phyloP scores from a whole-genome alignment of 2,797 vertebrate species.

The Rhyacichthys aspro region DNA sequence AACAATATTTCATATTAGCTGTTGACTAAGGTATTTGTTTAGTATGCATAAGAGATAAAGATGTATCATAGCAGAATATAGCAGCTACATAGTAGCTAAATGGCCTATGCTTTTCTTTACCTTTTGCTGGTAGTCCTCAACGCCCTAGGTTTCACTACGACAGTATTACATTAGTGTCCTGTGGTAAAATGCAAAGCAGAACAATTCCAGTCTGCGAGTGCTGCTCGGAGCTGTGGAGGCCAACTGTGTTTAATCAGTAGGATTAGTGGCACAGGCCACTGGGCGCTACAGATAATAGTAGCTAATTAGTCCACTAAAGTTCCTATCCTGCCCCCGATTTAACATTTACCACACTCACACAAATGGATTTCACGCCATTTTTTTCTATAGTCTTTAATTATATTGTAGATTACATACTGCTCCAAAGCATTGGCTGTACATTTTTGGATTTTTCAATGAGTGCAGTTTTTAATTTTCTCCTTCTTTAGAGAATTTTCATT shows the following conservation, averaged over 20 bases:
- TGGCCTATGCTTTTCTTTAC: too few species aligned
- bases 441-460: too few species aligned
- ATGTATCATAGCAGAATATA: too few species aligned
- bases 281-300: constrained; percentile 67
- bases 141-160: too few species aligned
- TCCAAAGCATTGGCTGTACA: constrained; percentile 7
- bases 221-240: constrained; percentile 48
- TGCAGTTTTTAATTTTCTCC: too few species aligned
- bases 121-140: too few species aligned
- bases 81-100: too few species aligned
- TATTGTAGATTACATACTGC: constrained; percentile 24
- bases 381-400: constrained; percentile 41
- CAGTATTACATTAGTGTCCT: constrained; percentile 3
- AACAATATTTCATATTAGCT: too few species aligned
- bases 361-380: constrained; percentile 69
- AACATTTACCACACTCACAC: constrained; percentile 61
- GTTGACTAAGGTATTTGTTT: too few species aligned
- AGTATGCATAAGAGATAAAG: too few species aligned
- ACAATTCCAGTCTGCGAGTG: constrained; percentile 52
- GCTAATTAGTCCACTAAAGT: constrained; percentile 76
- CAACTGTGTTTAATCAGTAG: constrained; percentile 69
- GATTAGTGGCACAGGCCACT: constrained; percentile 70
- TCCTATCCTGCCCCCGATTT: constrained; percentile 62
- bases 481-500: too few species aligned
- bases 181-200: constrained; percentile 39